phyloP scores from a whole-genome alignment of 2,797 vertebrate genomes.

The Cercopithecus mitis region DNA sequence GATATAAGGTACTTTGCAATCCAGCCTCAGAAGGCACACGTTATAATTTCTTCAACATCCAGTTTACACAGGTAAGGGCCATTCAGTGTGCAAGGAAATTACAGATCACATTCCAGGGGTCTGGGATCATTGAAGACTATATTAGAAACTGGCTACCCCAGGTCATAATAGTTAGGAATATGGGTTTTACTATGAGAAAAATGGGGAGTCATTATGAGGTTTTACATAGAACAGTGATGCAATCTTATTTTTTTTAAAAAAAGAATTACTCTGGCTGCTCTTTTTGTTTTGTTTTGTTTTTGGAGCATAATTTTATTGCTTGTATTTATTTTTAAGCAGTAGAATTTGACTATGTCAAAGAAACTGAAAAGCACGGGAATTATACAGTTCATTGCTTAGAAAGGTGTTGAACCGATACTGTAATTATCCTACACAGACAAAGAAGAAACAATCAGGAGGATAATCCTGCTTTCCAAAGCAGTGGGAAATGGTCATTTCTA shows the following conservation, averaged over 20 bases:
- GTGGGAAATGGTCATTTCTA: neutral
- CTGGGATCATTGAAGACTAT: neutral
- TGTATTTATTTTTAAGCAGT: conserved; percentile 18
- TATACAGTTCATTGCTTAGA: neutral
- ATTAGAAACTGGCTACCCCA: neutral
- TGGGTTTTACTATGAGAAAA: neutral
- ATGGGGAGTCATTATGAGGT: neutral
- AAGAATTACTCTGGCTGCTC: neutral
- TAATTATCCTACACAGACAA: neutral
- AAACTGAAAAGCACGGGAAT: neutral
- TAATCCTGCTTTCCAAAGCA: neutral
- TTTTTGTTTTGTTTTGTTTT: neutral
- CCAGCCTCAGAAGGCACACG: neutral
- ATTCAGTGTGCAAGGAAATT: neutral
- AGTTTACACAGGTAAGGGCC: neutral
- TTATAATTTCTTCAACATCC: neutral
- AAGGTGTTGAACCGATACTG: neutral
- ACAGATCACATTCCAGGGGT: neutral
- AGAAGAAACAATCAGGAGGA: neutral
- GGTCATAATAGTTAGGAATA: neutral
- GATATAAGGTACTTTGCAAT: neutral
- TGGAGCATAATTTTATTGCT: neutral
- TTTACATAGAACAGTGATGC: neutral
- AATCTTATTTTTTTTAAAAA: no score
- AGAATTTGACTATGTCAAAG: neutral